Evolutionary conservation across 2,888 invertebrate genomes (phyloP).

Genomic region (Macrophya alboannulata): DNA sequence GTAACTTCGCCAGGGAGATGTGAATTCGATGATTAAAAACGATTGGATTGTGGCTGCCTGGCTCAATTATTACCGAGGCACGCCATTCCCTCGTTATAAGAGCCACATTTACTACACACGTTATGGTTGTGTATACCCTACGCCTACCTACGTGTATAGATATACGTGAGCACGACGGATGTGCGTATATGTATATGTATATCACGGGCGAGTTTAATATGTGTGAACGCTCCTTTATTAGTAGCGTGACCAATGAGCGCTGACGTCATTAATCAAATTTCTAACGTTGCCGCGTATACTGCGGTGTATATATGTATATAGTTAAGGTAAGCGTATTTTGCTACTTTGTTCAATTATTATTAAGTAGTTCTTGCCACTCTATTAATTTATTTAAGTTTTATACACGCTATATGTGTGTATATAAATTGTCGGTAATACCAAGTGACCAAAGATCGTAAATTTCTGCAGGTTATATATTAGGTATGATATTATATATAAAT

Average conservation of each 20-base stretch:
- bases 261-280: constrained; percentile 79
- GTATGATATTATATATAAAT: background rate
- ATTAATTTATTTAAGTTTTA: constrained; percentile 40
- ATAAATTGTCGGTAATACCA: background rate
- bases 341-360: constrained; percentile 52
- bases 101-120: constrained; percentile 61
- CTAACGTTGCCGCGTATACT: constrained; percentile 68
- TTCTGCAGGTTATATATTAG: background rate
- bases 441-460: background rate
- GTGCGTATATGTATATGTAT: background rate
- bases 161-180: background rate
- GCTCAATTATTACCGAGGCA: constrained; percentile 77
- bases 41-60: constrained; percentile 77
- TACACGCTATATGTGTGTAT: background rate
- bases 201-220: constrained; percentile 73
- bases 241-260: constrained; percentile 79
- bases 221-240: constrained; percentile 79
- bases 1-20: constrained; percentile 66
- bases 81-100: constrained; percentile 79
- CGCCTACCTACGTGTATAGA: constrained; percentile 36
- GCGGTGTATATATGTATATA: background rate
- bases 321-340: constrained; percentile 32
- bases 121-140: background rate
- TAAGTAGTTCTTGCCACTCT: constrained; percentile 42
- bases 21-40: constrained; percentile 78